Percentiles rank a stretch among this genome's conserved stretches.
These are phyloP conservation scores for Nautilus pompilius DNA, from an alignment of 1,140 invertebrate genomes.

Conservation along the genomic window DNA sequence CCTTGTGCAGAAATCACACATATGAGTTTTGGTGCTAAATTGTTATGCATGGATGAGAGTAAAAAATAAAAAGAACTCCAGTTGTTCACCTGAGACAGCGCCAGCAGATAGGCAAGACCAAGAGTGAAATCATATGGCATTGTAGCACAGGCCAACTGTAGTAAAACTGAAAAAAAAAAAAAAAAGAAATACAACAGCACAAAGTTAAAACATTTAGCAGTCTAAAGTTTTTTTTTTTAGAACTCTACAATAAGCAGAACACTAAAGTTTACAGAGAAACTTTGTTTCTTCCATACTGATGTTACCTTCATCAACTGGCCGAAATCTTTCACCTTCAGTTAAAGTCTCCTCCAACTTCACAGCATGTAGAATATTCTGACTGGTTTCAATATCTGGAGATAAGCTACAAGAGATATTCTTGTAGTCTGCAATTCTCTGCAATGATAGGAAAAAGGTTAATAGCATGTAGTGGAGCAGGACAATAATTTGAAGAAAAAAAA, in stretches of 20 bases:
- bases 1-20: too few relatives aligned
- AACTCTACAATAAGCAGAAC: too few relatives aligned
- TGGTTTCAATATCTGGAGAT: constrained; percentile 7
- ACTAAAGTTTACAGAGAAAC: too few relatives aligned
- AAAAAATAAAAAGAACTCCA: not conserved
- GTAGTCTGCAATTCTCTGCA: constrained; percentile 29
- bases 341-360: constrained; percentile 46
- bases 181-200: not conserved
- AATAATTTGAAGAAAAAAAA: too few relatives aligned
- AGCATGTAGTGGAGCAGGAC: too few relatives aligned
- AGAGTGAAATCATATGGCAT: constrained; percentile 44
- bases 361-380: constrained; percentile 36
- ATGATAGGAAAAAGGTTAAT: not conserved
- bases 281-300: too few relatives aligned
- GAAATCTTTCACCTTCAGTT: constrained; percentile 37
- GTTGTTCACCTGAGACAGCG: constrained; percentile 34
- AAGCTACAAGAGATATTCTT: constrained; percentile 5
- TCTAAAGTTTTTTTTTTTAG: too few relatives aligned
- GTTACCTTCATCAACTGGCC: constrained; percentile 41
- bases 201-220: too few relatives aligned
- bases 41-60: not conserved
- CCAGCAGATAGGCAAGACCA: constrained; percentile 49
- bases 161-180: constrained; percentile 40
- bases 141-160: constrained; percentile 39
- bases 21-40: too few relatives aligned